phyloP scores from a whole-genome alignment of 1,140 invertebrate genomes.

The Phenacoccus solenopsis region DNA sequence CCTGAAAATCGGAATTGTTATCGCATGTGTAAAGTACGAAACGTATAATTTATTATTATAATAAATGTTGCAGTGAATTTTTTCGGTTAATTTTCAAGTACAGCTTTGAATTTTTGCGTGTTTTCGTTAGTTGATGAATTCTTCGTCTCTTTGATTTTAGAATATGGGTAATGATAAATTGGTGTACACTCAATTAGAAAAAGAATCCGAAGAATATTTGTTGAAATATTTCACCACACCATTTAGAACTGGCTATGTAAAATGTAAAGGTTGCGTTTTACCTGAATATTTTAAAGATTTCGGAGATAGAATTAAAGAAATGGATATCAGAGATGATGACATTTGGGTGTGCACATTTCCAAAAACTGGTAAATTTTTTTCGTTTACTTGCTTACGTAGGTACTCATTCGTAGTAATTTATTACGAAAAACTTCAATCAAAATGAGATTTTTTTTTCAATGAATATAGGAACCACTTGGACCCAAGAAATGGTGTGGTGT shows the following conservation, averaged over 20 bases:
- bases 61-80: too few relatives aligned
- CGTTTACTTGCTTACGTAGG: background rate
- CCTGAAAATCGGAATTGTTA: too few relatives aligned
- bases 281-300: conserved; percentile 28
- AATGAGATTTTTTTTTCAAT: background rate
- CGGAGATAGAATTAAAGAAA: conserved; percentile 29
- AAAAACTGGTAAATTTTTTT: conserved; percentile 33
- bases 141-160: too few relatives aligned
- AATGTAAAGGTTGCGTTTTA: conserved; percentile 25
- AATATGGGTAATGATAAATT: background rate
- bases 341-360: conserved; percentile 37
- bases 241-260: conserved; percentile 24
- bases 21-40: too few relatives aligned
- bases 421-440: too few relatives aligned
- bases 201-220: conserved; percentile 6
- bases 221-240: conserved; percentile 19
- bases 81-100: too few relatives aligned
- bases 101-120: too few relatives aligned
- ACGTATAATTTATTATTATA: too few relatives aligned
- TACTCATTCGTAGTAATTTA: too few relatives aligned
- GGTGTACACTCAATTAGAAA: background rate
- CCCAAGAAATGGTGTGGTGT: conserved; percentile 66
- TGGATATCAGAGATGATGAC: conserved; percentile 34
- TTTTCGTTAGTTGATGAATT: too few relatives aligned
- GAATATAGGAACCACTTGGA: conserved; percentile 65